Evolutionary conservation across 2,888 invertebrate genomes (phyloP), one percentile per base, ranked within the genome.

Genomic region (Amitus sp.): DNA sequence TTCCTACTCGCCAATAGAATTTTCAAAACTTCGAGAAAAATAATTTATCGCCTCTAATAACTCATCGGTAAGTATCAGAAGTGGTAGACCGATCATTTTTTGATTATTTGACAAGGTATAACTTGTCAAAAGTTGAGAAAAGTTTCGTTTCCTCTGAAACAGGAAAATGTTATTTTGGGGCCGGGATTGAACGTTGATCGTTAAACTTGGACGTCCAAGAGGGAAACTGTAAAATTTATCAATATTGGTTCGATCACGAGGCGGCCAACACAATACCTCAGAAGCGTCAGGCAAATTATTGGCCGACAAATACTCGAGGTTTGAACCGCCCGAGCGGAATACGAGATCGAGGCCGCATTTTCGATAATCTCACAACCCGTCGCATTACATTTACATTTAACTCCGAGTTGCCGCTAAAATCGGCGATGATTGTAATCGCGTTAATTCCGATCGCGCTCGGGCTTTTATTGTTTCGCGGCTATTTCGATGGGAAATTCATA

Each of bases 281-380:
- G 50, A 54, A 50, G 45, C 59, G 59, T 60, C 59, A 60, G 17
- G 46, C 54, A 54, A 60, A 60, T 60, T 60, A 60, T 60, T 60
- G 60, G 30, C 50, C 60, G 54, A 54, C 60, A 55, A 60, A 60
- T 54, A 60, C 54, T 49, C 50, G n/a, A 49, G 54, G 50, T 55
- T 37, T 45, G 47, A 55, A 47, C 54, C 55, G 50, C 55, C 50
- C 60, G 49, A 50, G 50, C 34, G 50, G 50, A 60, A 60, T 55
- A 51, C 55, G 27, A 47, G 50, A 60, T 60, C 51, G 30, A 15
- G 39, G 49, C 13, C 50, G 49, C 54, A 60, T 60, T 55, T 50
- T 43, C 23, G 59, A 60, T 54, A 49, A 53, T 45, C 59, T 47
- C 30, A 27, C 39, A 30, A 47, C 18, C 33, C 19, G 23, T 20